These are phyloP conservation scores for Phylloscopus trochilus DNA, from an alignment of 2,113 vertebrate species.

Conservation along the genomic window DNA sequence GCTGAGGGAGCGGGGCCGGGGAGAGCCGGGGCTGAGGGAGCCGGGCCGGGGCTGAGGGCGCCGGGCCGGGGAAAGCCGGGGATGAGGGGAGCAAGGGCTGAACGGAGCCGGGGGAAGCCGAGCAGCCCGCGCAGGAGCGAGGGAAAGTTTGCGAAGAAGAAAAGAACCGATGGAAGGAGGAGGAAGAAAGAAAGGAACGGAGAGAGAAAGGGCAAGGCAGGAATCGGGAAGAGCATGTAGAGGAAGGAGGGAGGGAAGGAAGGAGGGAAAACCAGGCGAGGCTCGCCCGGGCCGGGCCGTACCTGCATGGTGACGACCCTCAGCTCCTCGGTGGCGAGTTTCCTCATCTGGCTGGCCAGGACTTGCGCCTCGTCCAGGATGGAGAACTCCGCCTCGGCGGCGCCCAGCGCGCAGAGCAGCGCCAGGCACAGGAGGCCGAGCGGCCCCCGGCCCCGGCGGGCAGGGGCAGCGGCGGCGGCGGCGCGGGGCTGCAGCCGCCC, in stretches of 20 bases:
- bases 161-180: background rate
- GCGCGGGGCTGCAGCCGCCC: background rate
- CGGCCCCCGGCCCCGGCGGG: background rate
- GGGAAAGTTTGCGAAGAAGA: background rate
- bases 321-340: conserved; percentile 90
- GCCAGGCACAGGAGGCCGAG: conserved; percentile 70
- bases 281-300: conserved; percentile 24
- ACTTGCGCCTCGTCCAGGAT: conserved; percentile 93
- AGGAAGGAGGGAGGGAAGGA: background rate
- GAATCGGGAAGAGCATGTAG: background rate
- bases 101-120: background rate
- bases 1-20: no score
- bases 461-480: background rate
- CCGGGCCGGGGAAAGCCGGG: background rate
- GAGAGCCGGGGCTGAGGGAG: no score
- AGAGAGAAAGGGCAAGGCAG: background rate
- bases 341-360: conserved; percentile 89
- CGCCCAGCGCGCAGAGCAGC: conserved; percentile 71
- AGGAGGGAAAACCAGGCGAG: background rate
- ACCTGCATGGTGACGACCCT: conserved; percentile 95
- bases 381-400: conserved; percentile 86
- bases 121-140: background rate
- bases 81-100: background rate
- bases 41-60: no score
- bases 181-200: background rate